A percentile compares a stretch with the other conserved stretches of the same genome.
Evolutionary conservation across 2,113 vertebrate species (phyloP).

Genomic region (Scomber scombrus): DNA sequence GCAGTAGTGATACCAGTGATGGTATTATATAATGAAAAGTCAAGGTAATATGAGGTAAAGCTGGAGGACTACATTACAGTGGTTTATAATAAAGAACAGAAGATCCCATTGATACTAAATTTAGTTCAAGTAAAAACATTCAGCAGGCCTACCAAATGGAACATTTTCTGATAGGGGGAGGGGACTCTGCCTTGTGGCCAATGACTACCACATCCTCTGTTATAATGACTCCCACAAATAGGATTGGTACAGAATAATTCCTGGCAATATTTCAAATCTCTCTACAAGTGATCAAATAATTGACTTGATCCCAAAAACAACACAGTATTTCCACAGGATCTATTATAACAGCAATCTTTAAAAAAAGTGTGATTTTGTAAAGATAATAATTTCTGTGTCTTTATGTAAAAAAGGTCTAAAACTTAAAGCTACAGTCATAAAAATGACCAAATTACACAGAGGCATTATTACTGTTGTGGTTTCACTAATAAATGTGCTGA

Average conservation of each 20-base stretch:
- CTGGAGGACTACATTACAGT: too few species aligned
- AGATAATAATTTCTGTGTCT: too few species aligned
- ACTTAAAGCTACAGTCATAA: background rate
- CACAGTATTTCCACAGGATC: background rate
- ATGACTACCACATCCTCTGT: background rate
- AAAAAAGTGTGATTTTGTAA: too few species aligned
- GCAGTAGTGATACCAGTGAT: background rate
- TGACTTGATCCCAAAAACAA: background rate
- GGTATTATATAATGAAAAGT: background rate
- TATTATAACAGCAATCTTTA: background rate
- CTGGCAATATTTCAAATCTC: background rate
- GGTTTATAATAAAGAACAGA: background rate
- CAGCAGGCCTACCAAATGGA: background rate
- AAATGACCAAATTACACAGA: background rate
- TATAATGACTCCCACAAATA: too few species aligned
- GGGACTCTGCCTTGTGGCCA: background rate
- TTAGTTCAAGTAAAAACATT: background rate
- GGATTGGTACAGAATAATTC: background rate
- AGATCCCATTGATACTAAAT: background rate
- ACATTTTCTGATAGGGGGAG: background rate
- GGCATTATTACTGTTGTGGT: background rate
- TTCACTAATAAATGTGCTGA: background rate
- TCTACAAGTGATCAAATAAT: too few species aligned
- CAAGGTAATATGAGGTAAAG: too few species aligned
- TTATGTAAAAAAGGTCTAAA: too few species aligned